Base-by-base conservation (phyloP, 2,113 vertebrate genomes). In the Brevimyrus niger region DNA sequence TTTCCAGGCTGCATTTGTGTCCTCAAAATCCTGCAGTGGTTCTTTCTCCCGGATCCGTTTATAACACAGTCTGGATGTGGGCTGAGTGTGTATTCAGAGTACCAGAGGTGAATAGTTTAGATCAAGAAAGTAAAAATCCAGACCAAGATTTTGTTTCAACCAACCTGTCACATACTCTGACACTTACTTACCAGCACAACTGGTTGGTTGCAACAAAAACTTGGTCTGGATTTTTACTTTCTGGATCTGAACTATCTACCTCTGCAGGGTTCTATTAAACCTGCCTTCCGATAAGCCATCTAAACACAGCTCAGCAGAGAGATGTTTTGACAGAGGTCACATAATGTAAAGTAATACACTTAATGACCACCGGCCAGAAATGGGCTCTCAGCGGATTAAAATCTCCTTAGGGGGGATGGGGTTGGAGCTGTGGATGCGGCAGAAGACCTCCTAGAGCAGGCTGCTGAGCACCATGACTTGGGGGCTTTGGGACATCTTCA, bases 311-410 rank as follows among this genome's bases (percentile, higher is more conserved):
- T 95, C 91, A 92, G 94, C 91, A 94, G 94, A 96, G 95, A 96
- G 96, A 96, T 94, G 94, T 93, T 95, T 92, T 96, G 96, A 97
- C 95, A 96, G 94, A 95, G 95, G 94, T 96, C 95, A 96, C 95
- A 96, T 91, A 94, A 94, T 96, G 96, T 96, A 96, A 97, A 97
- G 97, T 96, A 96, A 96, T 95, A 94, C 55, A 58, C 87, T 65
- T 87, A 65, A 46, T 87, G 38, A 95, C 95, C 93, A 92, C 94
- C 93, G 92, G 95, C 94, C 91, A 96, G 95, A 96, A 95, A 80
- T 96, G 91, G 94, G 96, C 95, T 93, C 96, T 95, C 94, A 93
- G 93, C 92, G 95, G 96, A 96, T 97, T 97, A 97, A 97, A 96
- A 95, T 95, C 96, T 96, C 95, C 96, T 96, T 94, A 91, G 95